phyloP scores from a whole-genome alignment of 2,888 invertebrate species.

The Amorpha juglandis region DNA sequence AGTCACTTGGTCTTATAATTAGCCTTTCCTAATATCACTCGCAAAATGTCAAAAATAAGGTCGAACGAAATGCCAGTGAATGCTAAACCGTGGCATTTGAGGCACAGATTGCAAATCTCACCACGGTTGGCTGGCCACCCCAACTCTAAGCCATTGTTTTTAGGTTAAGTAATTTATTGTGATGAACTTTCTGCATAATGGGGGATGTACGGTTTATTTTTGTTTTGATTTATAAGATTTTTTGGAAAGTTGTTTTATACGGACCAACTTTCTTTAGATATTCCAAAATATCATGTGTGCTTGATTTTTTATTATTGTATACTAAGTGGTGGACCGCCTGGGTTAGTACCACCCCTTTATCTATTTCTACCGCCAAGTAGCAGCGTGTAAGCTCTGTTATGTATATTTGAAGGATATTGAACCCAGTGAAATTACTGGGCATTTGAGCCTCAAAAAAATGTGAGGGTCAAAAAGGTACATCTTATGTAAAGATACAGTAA shows the following conservation, averaged over 20 bases:
- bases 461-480: too few species aligned
- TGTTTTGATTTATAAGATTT: conserved; percentile 13
- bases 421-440: too few species aligned
- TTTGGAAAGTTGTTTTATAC: background rate
- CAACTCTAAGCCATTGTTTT: conserved; percentile 26
- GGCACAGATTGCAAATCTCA: conserved; percentile 43
- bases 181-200: conserved; percentile 28
- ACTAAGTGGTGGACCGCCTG: too few species aligned
- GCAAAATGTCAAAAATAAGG: conserved; percentile 64
- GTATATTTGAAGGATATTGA: too few species aligned
- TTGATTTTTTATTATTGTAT: too few species aligned
- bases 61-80: conserved; percentile 54
- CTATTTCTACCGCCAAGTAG: too few species aligned
- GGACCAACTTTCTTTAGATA: too few species aligned
- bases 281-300: too few species aligned
- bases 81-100: conserved; percentile 56
- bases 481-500: too few species aligned
- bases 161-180: conserved; percentile 26
- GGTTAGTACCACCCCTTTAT: too few species aligned
- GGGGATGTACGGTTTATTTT: background rate
- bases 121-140: conserved; percentile 53
- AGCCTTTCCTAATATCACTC: background rate
- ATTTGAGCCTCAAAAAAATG: too few species aligned
- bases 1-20: conserved; percentile 6
- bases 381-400: too few species aligned